These are phyloP conservation scores for Suillia variegata DNA, from an alignment of 2,888 invertebrate species.

Conservation along the genomic window DNA sequence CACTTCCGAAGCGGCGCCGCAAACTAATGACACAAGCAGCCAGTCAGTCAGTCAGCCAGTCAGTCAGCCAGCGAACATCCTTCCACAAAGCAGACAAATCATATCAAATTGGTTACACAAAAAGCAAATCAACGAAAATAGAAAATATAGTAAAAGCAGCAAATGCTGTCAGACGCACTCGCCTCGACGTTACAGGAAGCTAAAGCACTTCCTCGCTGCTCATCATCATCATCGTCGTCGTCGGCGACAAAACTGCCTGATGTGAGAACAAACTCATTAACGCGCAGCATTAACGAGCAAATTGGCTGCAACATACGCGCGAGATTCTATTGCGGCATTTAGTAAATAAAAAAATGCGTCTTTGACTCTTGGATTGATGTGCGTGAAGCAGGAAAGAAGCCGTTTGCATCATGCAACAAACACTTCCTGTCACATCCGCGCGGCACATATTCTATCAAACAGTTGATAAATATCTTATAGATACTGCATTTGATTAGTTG, in stretches of 20 bases:
- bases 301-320: background rate
- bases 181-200: slow-evolving; percentile 3
- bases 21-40: background rate
- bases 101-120: background rate
- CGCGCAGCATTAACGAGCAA: background rate
- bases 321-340: background rate
- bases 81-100: background rate
- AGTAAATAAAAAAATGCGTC: too few relatives aligned
- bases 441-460: background rate
- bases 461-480: background rate
- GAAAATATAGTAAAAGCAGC: background rate
- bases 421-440: slow-evolving; percentile 1
- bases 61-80: background rate
- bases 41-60: background rate
- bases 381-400: background rate
- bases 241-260: background rate
- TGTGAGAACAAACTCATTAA: background rate
- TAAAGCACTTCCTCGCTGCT: background rate
- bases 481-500: too few relatives aligned
- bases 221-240: too few relatives aligned
- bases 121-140: background rate
- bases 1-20: background rate
- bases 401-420: background rate
- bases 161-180: background rate
- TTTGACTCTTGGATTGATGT: background rate